phyloP scores from a whole-genome alignment of 2,113 vertebrate species.

The Aphyosemion australe region DNA sequence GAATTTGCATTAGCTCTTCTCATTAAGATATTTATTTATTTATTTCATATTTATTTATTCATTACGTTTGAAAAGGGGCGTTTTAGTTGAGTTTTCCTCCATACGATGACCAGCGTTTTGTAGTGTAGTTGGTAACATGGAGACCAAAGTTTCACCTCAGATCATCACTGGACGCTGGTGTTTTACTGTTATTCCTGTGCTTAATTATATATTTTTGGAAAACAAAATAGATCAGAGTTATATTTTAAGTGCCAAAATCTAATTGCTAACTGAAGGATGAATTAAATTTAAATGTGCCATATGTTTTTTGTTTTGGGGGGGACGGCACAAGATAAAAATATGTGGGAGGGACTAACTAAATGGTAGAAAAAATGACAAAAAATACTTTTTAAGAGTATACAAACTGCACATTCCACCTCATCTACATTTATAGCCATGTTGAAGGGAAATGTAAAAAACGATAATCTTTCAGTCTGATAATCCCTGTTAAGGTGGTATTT shows the following conservation, averaged over 20 bases:
- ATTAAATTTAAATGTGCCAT: constrained; percentile 64
- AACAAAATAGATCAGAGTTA: constrained; percentile 59
- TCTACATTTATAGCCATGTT: constrained; percentile 55
- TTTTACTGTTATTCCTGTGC: constrained; percentile 69
- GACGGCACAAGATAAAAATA: constrained; percentile 9
- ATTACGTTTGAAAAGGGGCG: neutral
- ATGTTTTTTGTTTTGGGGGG: constrained; percentile 27
- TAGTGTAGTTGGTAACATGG: constrained; percentile 66
- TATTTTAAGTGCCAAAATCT: constrained; percentile 78
- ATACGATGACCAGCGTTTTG: constrained; percentile 64
- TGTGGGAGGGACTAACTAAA: constrained; percentile 1
- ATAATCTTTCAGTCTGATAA: constrained; percentile 53
- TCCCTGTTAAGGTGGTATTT: constrained; percentile 52
- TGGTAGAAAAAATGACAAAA: neutral
- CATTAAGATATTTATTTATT: constrained; percentile 70
- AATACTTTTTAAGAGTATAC: constrained; percentile 43
- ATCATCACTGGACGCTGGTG: constrained; percentile 60
- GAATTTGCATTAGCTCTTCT: constrained; percentile 40
- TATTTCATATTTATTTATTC: constrained; percentile 64
- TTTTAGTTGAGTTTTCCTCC: constrained; percentile 25
- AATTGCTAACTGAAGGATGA: constrained; percentile 61
- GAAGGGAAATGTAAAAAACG: constrained; percentile 35
- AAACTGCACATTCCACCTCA: constrained; percentile 70
- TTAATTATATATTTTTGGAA: constrained; percentile 51
- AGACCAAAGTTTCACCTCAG: constrained; percentile 75